Evolutionary conservation across 2,797 vertebrate species (phyloP).

Genomic region (Neopelma chrysocephalum): DNA sequence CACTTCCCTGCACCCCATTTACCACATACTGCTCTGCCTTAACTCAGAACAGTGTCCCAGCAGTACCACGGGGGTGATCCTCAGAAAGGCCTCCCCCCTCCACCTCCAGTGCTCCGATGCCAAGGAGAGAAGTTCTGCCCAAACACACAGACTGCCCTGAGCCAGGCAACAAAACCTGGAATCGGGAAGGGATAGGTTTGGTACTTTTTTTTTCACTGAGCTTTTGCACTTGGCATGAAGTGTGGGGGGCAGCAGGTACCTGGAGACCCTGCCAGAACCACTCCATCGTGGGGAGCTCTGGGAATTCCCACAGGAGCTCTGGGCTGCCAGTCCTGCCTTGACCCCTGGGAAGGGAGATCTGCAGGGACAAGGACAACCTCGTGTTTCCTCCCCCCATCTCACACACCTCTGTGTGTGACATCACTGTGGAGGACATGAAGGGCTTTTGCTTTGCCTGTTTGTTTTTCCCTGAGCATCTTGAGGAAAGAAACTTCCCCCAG

Average conservation of each 20-base stretch:
- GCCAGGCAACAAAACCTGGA: neutral
- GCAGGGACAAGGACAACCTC: neutral
- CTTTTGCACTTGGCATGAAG: neutral
- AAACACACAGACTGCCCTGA: neutral
- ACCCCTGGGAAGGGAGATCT: neutral
- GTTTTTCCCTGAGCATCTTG: neutral
- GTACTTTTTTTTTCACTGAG: neutral
- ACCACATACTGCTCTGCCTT: neutral
- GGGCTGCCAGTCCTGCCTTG: neutral
- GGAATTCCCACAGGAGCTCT: neutral
- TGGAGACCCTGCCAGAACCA: neutral
- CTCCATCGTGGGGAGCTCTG: neutral
- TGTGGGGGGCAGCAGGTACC: neutral
- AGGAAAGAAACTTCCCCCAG: neutral
- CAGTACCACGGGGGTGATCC: no score
- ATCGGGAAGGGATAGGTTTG: fast-evolving
- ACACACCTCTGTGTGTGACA: neutral
- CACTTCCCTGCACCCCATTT: fast-evolving
- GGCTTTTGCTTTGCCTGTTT: neutral
- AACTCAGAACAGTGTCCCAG: neutral
- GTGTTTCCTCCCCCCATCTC: neutral
- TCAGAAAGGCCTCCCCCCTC: neutral
- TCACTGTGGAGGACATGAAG: neutral
- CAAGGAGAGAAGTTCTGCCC: neutral
- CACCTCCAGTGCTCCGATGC: neutral